A percentile compares a stretch with the other conserved stretches of the same genome.
These are phyloP conservation scores for Volucella bombylans DNA, from an alignment of 2,888 invertebrate genomes.

Conservation along the genomic window DNA sequence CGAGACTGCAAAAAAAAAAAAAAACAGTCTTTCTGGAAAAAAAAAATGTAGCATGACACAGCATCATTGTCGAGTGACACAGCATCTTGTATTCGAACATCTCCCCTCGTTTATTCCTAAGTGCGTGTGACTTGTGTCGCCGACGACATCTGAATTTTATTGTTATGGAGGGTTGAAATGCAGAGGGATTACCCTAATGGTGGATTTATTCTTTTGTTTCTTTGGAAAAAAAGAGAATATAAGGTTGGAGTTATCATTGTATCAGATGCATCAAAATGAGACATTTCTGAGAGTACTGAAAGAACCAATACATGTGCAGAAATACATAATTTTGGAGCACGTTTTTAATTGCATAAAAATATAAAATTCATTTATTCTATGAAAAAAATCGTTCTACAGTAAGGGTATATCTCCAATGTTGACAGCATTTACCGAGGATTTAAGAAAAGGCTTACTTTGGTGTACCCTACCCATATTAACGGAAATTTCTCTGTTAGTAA, in stretches of 20 bases:
- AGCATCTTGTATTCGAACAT: constrained; percentile 23
- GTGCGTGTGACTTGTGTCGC: constrained; percentile 57
- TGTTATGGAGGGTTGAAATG: constrained; percentile 38
- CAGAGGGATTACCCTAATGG: constrained; percentile 40
- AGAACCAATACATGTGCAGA: constrained; percentile 28
- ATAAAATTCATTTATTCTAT: no score
- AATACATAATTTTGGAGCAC: no score
- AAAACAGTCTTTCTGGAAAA: not conserved
- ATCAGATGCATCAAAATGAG: constrained; percentile 19
- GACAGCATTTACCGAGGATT: no score
- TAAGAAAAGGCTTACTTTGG: no score
- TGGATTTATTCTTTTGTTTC: constrained; percentile 48
- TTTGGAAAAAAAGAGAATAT: not conserved
- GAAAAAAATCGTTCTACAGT: no score
- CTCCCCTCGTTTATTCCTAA: constrained; percentile 23
- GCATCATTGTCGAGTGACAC: constrained; percentile 24
- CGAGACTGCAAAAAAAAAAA: constrained; percentile 21
- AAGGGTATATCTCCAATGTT: no score
- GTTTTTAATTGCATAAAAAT: no score
- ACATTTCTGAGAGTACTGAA: constrained; percentile 35
- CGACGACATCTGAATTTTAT: constrained; percentile 47
- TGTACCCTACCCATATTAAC: no score
- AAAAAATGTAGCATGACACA: constrained; percentile 2
- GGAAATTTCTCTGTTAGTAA: no score
- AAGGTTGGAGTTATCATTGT: constrained; percentile 33